A percentile compares a stretch with the other conserved stretches of the same genome.
Evolutionary conservation across 2,113 vertebrate species (phyloP).

Genomic region (Ictalurus punctatus): DNA sequence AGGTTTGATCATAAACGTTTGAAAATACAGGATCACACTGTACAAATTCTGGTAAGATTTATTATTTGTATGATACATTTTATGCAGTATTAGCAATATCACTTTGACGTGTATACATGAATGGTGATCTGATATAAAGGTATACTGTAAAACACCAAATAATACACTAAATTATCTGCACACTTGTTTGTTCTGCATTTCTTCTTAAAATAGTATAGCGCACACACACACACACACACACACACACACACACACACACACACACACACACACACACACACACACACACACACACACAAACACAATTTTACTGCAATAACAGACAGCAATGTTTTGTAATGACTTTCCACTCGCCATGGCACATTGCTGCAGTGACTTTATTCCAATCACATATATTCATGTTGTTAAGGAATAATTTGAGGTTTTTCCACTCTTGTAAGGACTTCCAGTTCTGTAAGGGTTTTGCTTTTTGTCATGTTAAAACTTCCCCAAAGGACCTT

Average conservation of each 20-base stretch:
- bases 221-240: too few relatives aligned
- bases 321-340: neutral
- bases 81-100: neutral
- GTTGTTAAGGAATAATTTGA: neutral
- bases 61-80: neutral
- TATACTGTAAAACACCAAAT: neutral
- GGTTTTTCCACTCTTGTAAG: too few relatives aligned
- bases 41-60: neutral
- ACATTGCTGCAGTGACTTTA: neutral
- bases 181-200: neutral
- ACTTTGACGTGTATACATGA: neutral
- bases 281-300: too few relatives aligned
- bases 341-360: neutral
- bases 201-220: neutral
- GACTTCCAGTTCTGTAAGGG: neutral
- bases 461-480: neutral
- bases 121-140: neutral
- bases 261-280: too few relatives aligned
- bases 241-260: too few relatives aligned
- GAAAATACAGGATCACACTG: neutral
- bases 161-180: neutral
- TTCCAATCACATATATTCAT: neutral
- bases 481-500: neutral
- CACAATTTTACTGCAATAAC: neutral
- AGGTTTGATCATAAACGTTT: neutral